A percentile compares a stretch with the other conserved stretches of the same genome.
These are phyloP conservation scores for Fistularia tabacaria DNA, from an alignment of 2,797 vertebrate species.

Conservation along the genomic window DNA sequence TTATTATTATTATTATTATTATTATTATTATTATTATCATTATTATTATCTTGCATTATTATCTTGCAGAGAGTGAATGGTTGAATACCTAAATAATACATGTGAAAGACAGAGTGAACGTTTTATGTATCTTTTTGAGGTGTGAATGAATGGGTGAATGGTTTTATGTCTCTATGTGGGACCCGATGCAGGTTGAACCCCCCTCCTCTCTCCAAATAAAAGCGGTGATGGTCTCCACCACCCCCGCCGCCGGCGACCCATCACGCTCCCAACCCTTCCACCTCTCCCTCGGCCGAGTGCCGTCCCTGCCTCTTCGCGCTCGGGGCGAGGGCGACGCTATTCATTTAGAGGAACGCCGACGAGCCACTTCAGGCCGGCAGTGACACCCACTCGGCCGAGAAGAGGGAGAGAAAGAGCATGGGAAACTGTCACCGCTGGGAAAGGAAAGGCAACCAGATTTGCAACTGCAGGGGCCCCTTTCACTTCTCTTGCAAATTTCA, in stretches of 20 bases:
- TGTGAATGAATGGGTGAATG: too few relatives aligned
- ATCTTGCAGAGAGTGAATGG: too few relatives aligned
- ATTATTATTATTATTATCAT: too few relatives aligned
- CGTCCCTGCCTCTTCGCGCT: slow-evolving; percentile 31
- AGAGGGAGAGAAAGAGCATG: slow-evolving; percentile 49
- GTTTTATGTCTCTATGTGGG: too few relatives aligned
- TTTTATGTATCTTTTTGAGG: too few relatives aligned
- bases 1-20: too few relatives aligned
- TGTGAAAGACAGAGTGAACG: too few relatives aligned
- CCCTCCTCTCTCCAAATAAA: slow-evolving; percentile 17
- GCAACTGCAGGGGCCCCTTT: neutral
- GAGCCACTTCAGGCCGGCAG: slow-evolving; percentile 49
- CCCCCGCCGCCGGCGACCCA: slow-evolving; percentile 39
- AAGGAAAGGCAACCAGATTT: neutral
- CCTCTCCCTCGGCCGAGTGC: slow-evolving; percentile 18
- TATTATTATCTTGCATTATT: too few relatives aligned
- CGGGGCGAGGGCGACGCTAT: slow-evolving; percentile 25
- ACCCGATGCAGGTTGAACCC: neutral
- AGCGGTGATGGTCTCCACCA: too few relatives aligned
- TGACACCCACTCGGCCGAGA: slow-evolving; percentile 37
- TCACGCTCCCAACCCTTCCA: slow-evolving; percentile 24
- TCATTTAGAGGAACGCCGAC: slow-evolving; percentile 35
- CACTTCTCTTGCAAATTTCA: too few relatives aligned
- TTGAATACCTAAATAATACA: too few relatives aligned
- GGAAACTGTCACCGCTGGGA: slow-evolving; percentile 32